Evolutionary conservation across 2,888 invertebrate genomes (phyloP).

Genomic region (Coenonympha arcania): DNA sequence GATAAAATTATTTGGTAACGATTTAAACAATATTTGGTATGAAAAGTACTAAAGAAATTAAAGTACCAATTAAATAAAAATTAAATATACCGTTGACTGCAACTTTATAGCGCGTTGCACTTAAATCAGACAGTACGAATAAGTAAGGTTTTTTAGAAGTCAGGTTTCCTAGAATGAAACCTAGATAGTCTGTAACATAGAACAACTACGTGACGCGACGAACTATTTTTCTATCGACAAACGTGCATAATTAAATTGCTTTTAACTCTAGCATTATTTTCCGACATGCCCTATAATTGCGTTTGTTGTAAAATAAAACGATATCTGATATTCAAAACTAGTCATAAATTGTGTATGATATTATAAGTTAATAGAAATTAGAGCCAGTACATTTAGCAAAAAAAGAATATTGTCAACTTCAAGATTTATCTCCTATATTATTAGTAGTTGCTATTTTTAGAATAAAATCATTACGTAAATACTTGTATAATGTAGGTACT

Average conservation of each 20-base stretch:
- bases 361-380: not conserved
- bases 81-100: too few relatives aligned
- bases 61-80: too few relatives aligned
- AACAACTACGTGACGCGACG: not conserved
- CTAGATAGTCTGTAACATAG: not conserved
- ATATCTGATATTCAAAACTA: too few relatives aligned
- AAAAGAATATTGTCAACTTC: not conserved
- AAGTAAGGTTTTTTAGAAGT: not conserved
- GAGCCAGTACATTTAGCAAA: not conserved
- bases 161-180: not conserved
- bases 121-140: too few relatives aligned
- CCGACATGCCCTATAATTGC: too few relatives aligned
- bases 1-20: too few relatives aligned
- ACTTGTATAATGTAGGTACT: not conserved
- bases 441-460: not conserved
- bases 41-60: too few relatives aligned
- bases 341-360: too few relatives aligned
- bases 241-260: not conserved
- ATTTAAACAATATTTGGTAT: too few relatives aligned
- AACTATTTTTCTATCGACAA: not conserved
- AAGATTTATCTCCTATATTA: too few relatives aligned
- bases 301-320: not conserved
- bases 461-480: not conserved
- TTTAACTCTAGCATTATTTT: not conserved
- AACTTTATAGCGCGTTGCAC: too few relatives aligned